These are phyloP conservation scores for Samia ricini DNA, from an alignment of 1,140 invertebrate genomes.

Conservation along the genomic window DNA sequence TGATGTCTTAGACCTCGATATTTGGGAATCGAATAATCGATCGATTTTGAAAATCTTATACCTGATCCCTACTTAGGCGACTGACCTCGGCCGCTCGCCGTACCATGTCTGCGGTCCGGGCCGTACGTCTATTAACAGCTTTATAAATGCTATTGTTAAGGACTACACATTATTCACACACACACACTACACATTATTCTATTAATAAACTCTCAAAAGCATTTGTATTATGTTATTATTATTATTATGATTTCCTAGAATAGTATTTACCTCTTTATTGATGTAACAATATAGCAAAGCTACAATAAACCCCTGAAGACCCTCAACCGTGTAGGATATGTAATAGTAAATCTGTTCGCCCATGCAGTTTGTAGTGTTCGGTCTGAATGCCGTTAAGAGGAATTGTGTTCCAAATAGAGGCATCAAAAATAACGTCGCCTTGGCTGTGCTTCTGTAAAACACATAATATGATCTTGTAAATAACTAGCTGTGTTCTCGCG, in stretches of 20 bases:
- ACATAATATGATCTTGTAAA: background rate
- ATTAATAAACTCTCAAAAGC: too few species aligned
- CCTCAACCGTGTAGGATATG: slow-evolving; percentile 76
- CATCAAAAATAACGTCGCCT: slow-evolving; percentile 77
- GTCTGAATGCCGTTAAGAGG: slow-evolving; percentile 69
- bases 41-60: too few species aligned
- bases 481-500: background rate
- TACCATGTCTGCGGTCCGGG: too few species aligned
- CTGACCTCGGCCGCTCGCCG: too few species aligned
- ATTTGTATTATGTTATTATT: too few species aligned
- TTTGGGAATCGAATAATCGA: too few species aligned
- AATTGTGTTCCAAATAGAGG: slow-evolving; percentile 79
- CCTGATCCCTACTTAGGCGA: too few species aligned
- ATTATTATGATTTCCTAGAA: background rate
- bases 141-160: too few species aligned
- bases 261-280: slow-evolving; percentile 78
- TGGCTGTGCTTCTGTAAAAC: slow-evolving; percentile 70
- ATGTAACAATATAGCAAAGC: slow-evolving; percentile 79
- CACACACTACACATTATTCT: too few species aligned
- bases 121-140: too few species aligned
- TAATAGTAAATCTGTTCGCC: slow-evolving; percentile 78
- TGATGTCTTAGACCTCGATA: too few species aligned
- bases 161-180: too few species aligned
- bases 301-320: slow-evolving; percentile 78
- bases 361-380: slow-evolving; percentile 66